Evolutionary conservation across 2,113 vertebrate genomes (phyloP).

Genomic region (Mystacornis crossleyi): DNA sequence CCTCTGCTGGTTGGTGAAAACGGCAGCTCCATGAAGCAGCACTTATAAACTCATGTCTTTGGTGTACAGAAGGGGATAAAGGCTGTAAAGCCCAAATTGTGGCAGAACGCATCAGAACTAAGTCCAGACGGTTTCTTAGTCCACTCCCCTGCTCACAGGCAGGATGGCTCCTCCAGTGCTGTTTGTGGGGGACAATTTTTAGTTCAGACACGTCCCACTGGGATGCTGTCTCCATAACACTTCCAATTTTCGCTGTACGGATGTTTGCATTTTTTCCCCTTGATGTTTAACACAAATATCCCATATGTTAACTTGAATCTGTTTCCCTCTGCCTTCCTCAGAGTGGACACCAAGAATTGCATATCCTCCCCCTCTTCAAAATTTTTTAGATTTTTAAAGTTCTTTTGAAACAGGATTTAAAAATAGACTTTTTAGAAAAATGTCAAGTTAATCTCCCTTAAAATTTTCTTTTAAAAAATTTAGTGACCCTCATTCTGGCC

Average conservation of each 20-base stretch:
- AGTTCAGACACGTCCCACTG: background rate
- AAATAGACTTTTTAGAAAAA: background rate
- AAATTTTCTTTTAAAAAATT: background rate
- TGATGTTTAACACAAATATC: background rate
- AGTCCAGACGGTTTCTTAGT: background rate
- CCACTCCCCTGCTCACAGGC: background rate
- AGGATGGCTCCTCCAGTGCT: background rate
- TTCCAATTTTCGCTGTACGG: background rate
- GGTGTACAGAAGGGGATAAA: background rate
- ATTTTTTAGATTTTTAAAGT: background rate
- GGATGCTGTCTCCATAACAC: background rate
- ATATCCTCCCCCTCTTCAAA: background rate
- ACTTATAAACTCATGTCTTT: background rate
- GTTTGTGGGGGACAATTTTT: accelerated
- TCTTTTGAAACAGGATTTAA: background rate
- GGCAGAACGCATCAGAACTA: background rate
- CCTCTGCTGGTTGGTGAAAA: background rate
- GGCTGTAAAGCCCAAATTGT: background rate
- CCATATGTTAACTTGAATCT: background rate
- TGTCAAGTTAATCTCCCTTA: background rate
- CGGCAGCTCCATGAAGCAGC: background rate
- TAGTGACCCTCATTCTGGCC: background rate
- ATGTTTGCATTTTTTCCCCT: background rate
- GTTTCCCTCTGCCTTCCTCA: background rate
- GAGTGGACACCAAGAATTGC: background rate